Conservation (phyloP, 2,113 vertebrate species). For the Loxodonta africana region DNA sequence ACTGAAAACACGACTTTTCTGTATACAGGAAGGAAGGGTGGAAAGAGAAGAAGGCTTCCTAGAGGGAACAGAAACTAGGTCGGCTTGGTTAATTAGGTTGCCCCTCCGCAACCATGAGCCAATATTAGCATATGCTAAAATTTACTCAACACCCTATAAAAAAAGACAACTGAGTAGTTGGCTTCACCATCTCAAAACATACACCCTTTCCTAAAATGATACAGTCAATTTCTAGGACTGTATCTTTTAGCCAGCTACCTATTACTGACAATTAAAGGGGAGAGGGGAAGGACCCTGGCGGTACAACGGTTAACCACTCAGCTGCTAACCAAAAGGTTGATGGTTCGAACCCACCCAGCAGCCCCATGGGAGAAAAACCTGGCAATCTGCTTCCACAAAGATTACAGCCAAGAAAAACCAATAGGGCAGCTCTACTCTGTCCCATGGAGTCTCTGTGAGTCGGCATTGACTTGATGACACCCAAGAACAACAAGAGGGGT, state of each 20-base stretch:
- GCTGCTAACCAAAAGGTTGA: neutral
- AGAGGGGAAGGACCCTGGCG: no score
- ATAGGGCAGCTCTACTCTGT: neutral
- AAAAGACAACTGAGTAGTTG: neutral
- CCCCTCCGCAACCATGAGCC: slow-evolving; percentile 47
- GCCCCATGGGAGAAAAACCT: neutral
- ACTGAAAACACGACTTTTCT: slow-evolving; percentile 36
- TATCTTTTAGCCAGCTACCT: neutral
- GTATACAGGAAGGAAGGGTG: neutral
- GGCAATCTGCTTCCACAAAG: neutral
- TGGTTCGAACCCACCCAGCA: neutral
- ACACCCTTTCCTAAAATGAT: slow-evolving; percentile 14
- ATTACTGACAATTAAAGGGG: neutral
- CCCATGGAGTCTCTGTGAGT: neutral
- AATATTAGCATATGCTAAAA: slow-evolving; percentile 56
- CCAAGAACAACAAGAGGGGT: no score
- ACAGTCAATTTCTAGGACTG: slow-evolving; percentile 21
- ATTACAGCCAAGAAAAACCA: neutral
- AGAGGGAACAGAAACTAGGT: slow-evolving; percentile 68
- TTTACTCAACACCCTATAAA: neutral
- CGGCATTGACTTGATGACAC: no score
- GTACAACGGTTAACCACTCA: neutral
- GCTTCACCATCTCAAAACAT: slow-evolving; percentile 11
- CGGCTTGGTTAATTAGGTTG: slow-evolving; percentile 74
- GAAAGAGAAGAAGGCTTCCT: slow-evolving; percentile 63